Evolutionary conservation across 2,888 invertebrate species (phyloP).

Genomic region (Drosophila pseudotalamancana): DNA sequence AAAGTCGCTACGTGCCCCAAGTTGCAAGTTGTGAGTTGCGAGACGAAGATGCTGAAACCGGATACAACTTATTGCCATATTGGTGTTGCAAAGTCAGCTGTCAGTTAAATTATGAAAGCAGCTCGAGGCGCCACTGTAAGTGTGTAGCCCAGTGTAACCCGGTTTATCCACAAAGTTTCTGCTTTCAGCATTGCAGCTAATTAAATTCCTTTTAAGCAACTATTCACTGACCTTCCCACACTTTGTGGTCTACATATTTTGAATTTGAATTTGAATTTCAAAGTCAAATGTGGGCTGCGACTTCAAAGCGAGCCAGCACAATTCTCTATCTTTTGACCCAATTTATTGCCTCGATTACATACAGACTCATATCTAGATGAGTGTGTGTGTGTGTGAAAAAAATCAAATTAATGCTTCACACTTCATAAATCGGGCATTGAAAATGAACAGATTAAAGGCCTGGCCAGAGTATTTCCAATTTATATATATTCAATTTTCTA

Average conservation of each 20-base stretch:
- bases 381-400: constrained; percentile 29
- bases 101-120: constrained; percentile 66
- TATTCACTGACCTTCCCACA: neutral
- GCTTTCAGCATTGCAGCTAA: constrained; percentile 17
- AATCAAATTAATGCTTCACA: constrained; percentile 75
- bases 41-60: constrained; percentile 24
- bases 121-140: constrained; percentile 13
- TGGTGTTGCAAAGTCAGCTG: constrained; percentile 59
- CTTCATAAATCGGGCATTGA: constrained; percentile 74
- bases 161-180: constrained; percentile 13
- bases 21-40: no score
- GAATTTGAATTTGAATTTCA: constrained; percentile 32
- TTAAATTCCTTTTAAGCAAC: constrained; percentile 35
- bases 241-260: neutral
- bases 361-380: neutral
- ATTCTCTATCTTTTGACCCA: constrained; percentile 59
- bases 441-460: constrained; percentile 74
- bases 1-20: constrained; percentile 47
- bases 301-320: constrained; percentile 62
- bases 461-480: constrained; percentile 32
- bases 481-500: constrained; percentile 22
- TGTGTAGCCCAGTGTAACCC: neutral
- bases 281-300: constrained; percentile 38
- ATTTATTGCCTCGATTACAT: constrained; percentile 48
- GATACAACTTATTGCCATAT: constrained; percentile 65